Evolutionary conservation across 1,140 invertebrate species (phyloP), one percentile per base, ranked within the genome.

Genomic region (Cryptotermes secundus): DNA sequence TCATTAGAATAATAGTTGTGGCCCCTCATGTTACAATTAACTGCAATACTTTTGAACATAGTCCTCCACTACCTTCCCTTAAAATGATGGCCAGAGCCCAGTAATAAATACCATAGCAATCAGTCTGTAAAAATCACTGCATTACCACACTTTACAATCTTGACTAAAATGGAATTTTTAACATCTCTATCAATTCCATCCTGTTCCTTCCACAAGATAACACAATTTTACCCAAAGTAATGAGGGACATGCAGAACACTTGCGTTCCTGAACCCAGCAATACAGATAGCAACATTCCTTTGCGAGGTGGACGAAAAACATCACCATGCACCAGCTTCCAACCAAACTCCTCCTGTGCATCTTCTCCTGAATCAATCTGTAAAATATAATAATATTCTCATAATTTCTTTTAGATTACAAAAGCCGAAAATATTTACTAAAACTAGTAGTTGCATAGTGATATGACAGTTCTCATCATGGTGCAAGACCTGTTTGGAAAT

Each of bases 321-420:
- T 99, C 97, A 24, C 97, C 97, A 88, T 99, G 97, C 3, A 99
- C 97, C 72, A 99, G 91, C 91, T 99, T 99, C 99, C 99, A 99
- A 34, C 99, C 98, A 92, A 99, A 99, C 89, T 99, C 98, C 91
- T 99, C 99, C 91, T 99, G 94, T 22, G 98, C 98, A 92, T 99
- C 98, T 91, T 99, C 99, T 19, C 96, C 96, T 87, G 95, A 96
- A 88, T 97, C 96, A 92, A 97, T 97, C 92, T 97, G 88, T 87
- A 89, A 89, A 14, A 49, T 49, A 85, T 88, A 90, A n/a, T 49
- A 84, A n/a, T 82, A 79, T n/a, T 79, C 3, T 49, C 14, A 31
- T 34, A 85, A 59, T 35, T 59, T 22, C n/a, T n/a, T n/a, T 9
- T 35, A 72, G 6, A 83, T 24, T 53, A 24, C 45, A 49, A 19